Base-by-base conservation (phyloP, 2,888 invertebrate species). In the Saturnia japonica region DNA sequence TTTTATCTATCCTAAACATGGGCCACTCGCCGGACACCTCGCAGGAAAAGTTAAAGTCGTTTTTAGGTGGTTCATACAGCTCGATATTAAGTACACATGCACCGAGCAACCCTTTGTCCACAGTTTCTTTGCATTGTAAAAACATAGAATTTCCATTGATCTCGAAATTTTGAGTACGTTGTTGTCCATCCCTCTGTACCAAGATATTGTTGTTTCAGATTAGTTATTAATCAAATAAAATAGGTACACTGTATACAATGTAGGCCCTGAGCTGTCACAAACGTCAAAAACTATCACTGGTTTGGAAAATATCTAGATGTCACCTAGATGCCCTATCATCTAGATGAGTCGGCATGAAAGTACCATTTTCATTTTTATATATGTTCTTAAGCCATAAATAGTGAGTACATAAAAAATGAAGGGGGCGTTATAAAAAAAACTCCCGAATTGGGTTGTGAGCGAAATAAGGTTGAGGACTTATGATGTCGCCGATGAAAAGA, bases 1-100 rank as follows among this genome's bases (percentile, higher is more conserved):
- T 78, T n/a, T 76, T 80, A 1, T 80, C 82, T 8, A 86, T 83
- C 42, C 79, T 78, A 67, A 94, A 94, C 73, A 72, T 79, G 0
- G 93, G 93, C 54, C 90, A 73, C 68, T 94, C 93, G 0, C 93
- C 93, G 0, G 93, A 92, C 1, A 90, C 90, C 67, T 92, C 92
- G 68, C 93, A 94, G 0, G 82, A 76, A 73, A 83, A 86, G 0
- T 72, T 79, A 28, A 86, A 78, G 69, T 86, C 83, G 0, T 74
- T 75, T 0, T 67, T 74, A 1, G 83, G 84, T 0, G 90, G 84
- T 40, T 83, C 81, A 34, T 76, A 77, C 1, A 88, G 84, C 54
- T 88, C 86, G 28, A 89, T 42, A 0, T 78, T 77, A 9, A 90
- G 73, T 0, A 80, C 67, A 43, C 93, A 93, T 0, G 74, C 72